A percentile compares a stretch with the other conserved stretches of the same genome.
phyloP scores from a whole-genome alignment of 1,140 invertebrate species.

The Microplitis mediator region DNA sequence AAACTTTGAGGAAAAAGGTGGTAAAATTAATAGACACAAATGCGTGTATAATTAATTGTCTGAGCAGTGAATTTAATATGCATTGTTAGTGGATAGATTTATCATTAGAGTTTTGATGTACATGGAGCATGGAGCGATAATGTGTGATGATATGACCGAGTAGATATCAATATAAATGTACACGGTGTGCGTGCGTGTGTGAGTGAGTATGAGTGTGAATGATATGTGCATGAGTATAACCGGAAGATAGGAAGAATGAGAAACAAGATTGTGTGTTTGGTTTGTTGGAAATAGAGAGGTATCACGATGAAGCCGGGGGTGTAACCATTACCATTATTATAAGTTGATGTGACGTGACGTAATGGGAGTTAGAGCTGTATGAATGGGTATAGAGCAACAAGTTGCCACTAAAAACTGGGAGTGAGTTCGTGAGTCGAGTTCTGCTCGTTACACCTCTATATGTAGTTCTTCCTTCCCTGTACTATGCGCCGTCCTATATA shows the following conservation, averaged over 20 bases:
- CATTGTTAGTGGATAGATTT: too few species aligned
- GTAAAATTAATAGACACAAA: too few species aligned
- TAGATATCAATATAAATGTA: too few species aligned
- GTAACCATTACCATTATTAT: conserved; percentile 59
- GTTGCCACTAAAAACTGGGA: conserved; percentile 65
- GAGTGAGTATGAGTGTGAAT: neutral
- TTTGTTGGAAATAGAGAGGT: conserved; percentile 48
- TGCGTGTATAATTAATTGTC: too few species aligned
- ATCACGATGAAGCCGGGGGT: conserved; percentile 36
- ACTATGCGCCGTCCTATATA: conserved; percentile 43
- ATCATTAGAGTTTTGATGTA: too few species aligned
- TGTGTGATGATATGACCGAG: too few species aligned
- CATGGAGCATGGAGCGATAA: too few species aligned
- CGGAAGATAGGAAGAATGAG: conserved; percentile 22
- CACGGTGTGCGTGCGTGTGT: neutral
- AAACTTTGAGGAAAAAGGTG: too few species aligned
- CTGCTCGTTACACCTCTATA: conserved; percentile 65
- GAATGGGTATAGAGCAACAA: conserved; percentile 63
- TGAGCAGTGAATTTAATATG: too few species aligned
- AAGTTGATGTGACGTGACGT: conserved; percentile 64
- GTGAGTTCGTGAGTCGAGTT: conserved; percentile 65
- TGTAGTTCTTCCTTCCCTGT: conserved; percentile 61
- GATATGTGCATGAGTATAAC: neutral
- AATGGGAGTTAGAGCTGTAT: conserved; percentile 63
- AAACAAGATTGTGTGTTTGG: conserved; percentile 46